These are phyloP conservation scores for Festucalex cinctus DNA, from an alignment of 2,113 vertebrate genomes.

Conservation along the genomic window DNA sequence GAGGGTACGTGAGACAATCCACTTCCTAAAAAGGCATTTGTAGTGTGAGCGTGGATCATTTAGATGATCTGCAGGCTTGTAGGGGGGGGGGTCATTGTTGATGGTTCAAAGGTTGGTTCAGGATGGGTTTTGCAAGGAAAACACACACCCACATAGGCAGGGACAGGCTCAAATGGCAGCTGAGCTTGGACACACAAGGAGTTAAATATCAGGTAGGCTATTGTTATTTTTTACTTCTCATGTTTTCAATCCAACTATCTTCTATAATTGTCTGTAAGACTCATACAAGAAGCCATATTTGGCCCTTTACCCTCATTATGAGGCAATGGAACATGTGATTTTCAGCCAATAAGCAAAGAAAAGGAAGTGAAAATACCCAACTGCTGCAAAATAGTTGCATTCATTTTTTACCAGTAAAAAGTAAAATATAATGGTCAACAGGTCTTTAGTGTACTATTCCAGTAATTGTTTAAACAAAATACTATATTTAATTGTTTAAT, in stretches of 20 bases:
- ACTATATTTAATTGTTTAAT: too few relatives aligned
- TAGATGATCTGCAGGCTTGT: slow-evolving; percentile 9
- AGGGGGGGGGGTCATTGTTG: slow-evolving; percentile 13
- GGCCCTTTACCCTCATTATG: background rate
- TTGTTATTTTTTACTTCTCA: background rate
- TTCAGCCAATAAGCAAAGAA: background rate
- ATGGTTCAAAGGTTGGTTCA: slow-evolving; percentile 37
- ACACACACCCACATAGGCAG: slow-evolving; percentile 6
- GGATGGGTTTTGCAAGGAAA: slow-evolving; percentile 11
- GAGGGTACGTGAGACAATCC: slow-evolving; percentile 65
- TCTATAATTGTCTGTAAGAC: background rate
- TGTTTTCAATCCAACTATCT: background rate
- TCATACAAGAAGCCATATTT: background rate
- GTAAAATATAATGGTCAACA: too few relatives aligned
- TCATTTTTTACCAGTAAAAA: too few relatives aligned
- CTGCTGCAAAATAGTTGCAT: too few relatives aligned
- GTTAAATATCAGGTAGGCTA: slow-evolving; percentile 43
- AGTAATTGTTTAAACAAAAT: too few relatives aligned
- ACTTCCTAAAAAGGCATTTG: slow-evolving; percentile 49
- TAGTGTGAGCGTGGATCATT: slow-evolving; percentile 38
- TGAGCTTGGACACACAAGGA: slow-evolving; percentile 15
- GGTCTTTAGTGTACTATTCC: too few relatives aligned
- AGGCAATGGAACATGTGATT: background rate
- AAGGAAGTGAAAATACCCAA: too few relatives aligned
- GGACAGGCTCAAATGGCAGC: slow-evolving; percentile 15